Evolutionary conservation across 2,888 invertebrate genomes (phyloP), one percentile per base, ranked within the genome.

Genomic region (Lithodes maja): DNA sequence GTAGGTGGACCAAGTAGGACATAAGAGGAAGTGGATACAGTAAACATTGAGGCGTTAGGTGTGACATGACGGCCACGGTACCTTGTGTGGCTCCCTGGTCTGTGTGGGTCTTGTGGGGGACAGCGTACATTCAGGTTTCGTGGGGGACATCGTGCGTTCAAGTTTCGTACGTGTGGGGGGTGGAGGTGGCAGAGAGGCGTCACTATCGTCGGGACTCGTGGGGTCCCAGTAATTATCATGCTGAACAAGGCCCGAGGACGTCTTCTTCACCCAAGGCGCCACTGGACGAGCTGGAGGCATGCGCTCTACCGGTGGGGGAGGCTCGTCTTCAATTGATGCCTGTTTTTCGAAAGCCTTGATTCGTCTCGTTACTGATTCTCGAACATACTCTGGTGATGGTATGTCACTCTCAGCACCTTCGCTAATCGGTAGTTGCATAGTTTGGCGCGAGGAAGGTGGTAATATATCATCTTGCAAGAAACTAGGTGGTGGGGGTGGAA

Each of bases 251-350:
- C 91, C 91, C 1, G 90, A 9, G 50, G 91, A 90, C 9, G 91
- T 90, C 74, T 86, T 88, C 84, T 91, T 91, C 12, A 91, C 90
- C 91, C 91, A 90, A 15, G 91, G 90, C 2, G 90, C 91, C 75
- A 91, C 91, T 9, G 91, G 91, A 5, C 85, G 61, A 75, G 83
- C 90, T 53, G 79, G 49, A 49, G 75, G 81, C 49, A 33, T 2
- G 17, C 52, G 83, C 1, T 83, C 77, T 52, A 85, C 88, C 12
- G 15, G 9, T 49, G 53, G n/a, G 50, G 82, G 52, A 50, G 53
- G 84, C 54, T 90, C 91, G 33, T 83, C 77, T 33, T 91, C 90
- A 1, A 3, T 17, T 7, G 90, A 88, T 15, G 90, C 83, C 78
- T 91, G 91, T 69, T 86, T 82, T 77, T 91, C 91, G 71, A 91